These are phyloP conservation scores for Trichonephila clavipes DNA, from an alignment of 1,140 invertebrate species.

Conservation along the genomic window DNA sequence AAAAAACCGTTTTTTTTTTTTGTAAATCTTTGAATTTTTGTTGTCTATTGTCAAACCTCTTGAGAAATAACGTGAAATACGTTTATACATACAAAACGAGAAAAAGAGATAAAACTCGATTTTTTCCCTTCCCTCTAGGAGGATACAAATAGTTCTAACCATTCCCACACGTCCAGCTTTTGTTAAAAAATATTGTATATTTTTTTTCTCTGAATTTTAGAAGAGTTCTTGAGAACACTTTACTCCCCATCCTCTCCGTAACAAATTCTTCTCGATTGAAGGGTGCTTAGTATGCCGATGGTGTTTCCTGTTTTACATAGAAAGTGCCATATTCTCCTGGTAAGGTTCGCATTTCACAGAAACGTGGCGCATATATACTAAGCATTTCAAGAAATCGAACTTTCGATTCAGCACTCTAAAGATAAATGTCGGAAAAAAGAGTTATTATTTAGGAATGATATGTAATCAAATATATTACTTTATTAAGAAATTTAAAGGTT, in stretches of 20 bases:
- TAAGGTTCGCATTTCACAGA: constrained; percentile 25
- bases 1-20: background rate
- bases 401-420: background rate
- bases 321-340: constrained; percentile 59
- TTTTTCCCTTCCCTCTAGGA: background rate
- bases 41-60: background rate
- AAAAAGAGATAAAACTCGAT: background rate
- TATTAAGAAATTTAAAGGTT: no score
- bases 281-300: constrained; percentile 40
- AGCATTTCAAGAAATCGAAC: constrained; percentile 23
- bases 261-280: constrained; percentile 51
- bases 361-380: constrained; percentile 6
- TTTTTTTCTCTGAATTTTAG: background rate
- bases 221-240: background rate
- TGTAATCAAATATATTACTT: no score
- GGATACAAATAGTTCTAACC: background rate
- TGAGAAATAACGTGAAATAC: background rate
- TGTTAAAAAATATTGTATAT: background rate
- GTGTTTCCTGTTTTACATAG: constrained; percentile 59
- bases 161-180: background rate
- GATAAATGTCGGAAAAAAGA: no score
- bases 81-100: background rate
- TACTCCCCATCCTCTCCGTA: background rate
- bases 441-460: no score
- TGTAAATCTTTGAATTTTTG: background rate